A percentile compares a stretch with the other conserved stretches of the same genome.
Conservation (phyloP, 2,888 invertebrate genomes). For the Drosophila macrospina region DNA sequence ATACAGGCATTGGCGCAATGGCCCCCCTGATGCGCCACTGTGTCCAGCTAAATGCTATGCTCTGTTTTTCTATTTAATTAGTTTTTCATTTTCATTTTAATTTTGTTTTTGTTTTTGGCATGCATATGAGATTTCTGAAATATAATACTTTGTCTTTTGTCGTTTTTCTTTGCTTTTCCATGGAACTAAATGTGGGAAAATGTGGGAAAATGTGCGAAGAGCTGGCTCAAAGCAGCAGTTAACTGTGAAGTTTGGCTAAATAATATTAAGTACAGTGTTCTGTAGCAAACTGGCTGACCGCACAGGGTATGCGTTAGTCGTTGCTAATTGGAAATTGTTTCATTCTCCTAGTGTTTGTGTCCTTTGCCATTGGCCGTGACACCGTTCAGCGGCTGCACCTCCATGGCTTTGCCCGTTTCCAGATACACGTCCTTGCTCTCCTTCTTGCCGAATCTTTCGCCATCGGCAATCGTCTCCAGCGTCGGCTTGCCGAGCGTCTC, state of each 20-base stretch:
- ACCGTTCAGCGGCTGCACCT: constrained; percentile 68
- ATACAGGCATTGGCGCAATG: not conserved
- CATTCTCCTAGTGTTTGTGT: constrained; percentile 42
- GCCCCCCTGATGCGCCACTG: constrained; percentile 1
- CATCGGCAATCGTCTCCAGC: constrained; percentile 93
- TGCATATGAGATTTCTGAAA: constrained; percentile 66
- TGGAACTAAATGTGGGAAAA: constrained; percentile 44
- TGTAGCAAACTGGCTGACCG: constrained; percentile 19
- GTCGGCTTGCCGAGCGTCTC: constrained; percentile 92
- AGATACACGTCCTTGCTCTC: constrained; percentile 47
- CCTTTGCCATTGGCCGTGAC: constrained; percentile 38
- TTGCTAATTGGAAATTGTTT: constrained; percentile 1
- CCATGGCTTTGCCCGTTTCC: constrained; percentile 68
- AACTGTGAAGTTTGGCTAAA: constrained; percentile 3
- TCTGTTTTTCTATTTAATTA: constrained; percentile 2
- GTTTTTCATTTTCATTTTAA: not conserved
- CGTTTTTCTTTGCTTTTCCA: constrained; percentile 4
- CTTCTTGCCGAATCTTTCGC: constrained; percentile 88
- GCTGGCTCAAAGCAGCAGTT: constrained; percentile 2
- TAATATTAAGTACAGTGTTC: constrained; percentile 20
- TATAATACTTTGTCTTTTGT: constrained; percentile 67
- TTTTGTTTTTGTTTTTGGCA: constrained; percentile 55
- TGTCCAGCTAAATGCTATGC: constrained; percentile 19
- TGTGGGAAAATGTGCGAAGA: constrained; percentile 34
- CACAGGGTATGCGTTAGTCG: constrained; percentile 13